Percentiles rank a stretch among this genome's conserved stretches.
phyloP scores from a whole-genome alignment of 2,113 vertebrate genomes.

The Tragelaphus scriptus region DNA sequence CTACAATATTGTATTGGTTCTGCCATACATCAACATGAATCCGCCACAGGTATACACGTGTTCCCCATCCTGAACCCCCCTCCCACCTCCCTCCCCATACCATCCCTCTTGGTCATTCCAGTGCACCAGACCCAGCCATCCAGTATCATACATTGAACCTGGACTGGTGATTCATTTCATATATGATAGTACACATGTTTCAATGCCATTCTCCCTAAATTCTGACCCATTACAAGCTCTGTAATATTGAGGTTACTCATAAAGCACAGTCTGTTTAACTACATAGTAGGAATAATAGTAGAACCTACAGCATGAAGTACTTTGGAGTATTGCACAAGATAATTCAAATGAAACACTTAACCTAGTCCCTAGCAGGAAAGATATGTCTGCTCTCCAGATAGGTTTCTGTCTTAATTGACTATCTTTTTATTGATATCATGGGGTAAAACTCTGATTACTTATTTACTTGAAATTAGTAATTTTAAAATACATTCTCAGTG shows the following conservation, averaged over 20 bases:
- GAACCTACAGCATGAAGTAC: neutral
- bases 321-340: neutral
- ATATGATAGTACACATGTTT: too few relatives aligned
- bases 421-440: neutral
- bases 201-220: neutral
- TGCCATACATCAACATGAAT: too few relatives aligned
- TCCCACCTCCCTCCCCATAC: too few relatives aligned
- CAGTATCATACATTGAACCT: too few relatives aligned
- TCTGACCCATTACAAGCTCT: neutral
- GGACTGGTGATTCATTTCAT: too few relatives aligned
- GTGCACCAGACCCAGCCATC: too few relatives aligned
- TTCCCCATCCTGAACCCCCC: too few relatives aligned
- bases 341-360: neutral
- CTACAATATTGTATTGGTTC: too few relatives aligned
- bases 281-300: neutral
- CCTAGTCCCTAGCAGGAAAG: neutral
- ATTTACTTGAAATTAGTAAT: neutral
- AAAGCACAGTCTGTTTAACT: neutral
- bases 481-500: neutral
- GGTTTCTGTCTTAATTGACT: neutral
- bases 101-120: too few relatives aligned
- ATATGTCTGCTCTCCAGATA: rapidly evolving
- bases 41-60: too few relatives aligned
- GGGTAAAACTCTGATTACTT: neutral
- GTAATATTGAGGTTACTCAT: neutral